Evolutionary conservation across 2,888 invertebrate genomes (phyloP).

Genomic region (Sisyra nigra): DNA sequence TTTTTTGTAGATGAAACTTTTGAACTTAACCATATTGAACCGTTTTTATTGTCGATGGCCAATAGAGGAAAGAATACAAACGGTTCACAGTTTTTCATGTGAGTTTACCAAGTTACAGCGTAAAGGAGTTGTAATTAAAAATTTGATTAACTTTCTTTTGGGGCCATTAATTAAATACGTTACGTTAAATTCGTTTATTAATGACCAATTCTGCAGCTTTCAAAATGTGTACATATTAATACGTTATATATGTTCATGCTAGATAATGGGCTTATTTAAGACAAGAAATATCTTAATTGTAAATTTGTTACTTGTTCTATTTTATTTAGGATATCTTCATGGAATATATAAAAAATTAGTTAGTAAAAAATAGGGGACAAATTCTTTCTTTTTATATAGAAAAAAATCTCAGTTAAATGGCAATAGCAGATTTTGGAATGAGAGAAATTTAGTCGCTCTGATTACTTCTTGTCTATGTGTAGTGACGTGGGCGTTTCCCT

Average conservation of each 20-base stretch:
- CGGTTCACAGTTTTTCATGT: slow-evolving; percentile 98
- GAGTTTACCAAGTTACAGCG: slow-evolving; percentile 34
- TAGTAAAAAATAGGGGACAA: not conserved
- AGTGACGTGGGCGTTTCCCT: slow-evolving; percentile 25
- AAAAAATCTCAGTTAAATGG: not conserved
- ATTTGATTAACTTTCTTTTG: not conserved
- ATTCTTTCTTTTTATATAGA: not conserved
- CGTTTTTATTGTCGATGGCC: slow-evolving; percentile 93
- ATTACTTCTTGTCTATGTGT: slow-evolving; percentile 16
- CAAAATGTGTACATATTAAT: too few species aligned
- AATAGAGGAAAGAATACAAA: slow-evolving; percentile 96
- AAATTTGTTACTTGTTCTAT: not conserved
- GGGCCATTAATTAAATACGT: too few species aligned
- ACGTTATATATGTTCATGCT: too few species aligned
- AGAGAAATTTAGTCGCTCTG: not conserved
- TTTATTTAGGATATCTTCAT: not conserved
- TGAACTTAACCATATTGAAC: slow-evolving; percentile 70
- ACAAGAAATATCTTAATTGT: not conserved
- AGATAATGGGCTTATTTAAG: not conserved
- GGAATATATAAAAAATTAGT: not conserved
- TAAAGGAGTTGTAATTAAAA: not conserved
- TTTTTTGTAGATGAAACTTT: slow-evolving; percentile 73
- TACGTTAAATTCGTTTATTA: too few species aligned
- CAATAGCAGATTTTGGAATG: too few species aligned
- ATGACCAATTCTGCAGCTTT: too few species aligned